phyloP scores from a whole-genome alignment of 2,113 vertebrate species.

The Triplophysa dalaica region DNA sequence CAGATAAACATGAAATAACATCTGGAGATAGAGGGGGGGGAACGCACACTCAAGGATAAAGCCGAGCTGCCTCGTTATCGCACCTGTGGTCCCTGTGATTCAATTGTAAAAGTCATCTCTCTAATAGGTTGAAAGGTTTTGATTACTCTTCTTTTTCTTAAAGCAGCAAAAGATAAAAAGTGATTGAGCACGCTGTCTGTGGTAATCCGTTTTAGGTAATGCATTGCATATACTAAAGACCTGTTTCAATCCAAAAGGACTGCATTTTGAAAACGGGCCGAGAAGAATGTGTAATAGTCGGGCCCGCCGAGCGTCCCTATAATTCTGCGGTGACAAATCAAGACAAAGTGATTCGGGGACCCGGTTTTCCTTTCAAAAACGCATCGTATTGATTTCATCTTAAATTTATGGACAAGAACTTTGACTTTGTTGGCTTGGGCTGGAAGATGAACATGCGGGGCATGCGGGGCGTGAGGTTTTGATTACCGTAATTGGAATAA shows the following conservation, averaged over 20 bases:
- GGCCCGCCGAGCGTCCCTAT: constrained; percentile 52
- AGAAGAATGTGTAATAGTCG: constrained; percentile 76
- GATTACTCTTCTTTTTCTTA: constrained; percentile 97
- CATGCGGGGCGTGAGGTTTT: constrained; percentile 21
- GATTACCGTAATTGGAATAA: constrained; percentile 35
- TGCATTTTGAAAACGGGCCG: constrained; percentile 91
- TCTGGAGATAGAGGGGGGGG: constrained; percentile 79
- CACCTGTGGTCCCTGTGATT: constrained; percentile 99
- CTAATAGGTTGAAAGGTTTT: constrained; percentile 99
- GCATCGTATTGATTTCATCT: constrained; percentile 44
- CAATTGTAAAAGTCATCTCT: constrained; percentile 98
- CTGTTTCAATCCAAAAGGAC: constrained; percentile 89
- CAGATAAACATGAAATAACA: constrained; percentile 99
- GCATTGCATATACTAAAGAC: constrained; percentile 96
- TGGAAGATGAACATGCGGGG: constrained; percentile 18
- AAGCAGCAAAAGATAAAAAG: constrained; percentile 96
- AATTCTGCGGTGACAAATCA: constrained; percentile 62
- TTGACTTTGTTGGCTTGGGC: background rate
- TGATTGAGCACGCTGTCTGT: constrained; percentile 95
- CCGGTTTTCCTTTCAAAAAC: constrained; percentile 46
- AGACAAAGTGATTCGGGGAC: constrained; percentile 43
- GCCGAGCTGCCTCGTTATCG: constrained; percentile 99
- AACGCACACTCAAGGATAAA: constrained; percentile 91
- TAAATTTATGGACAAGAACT: constrained; percentile 36
- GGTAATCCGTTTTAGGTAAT: constrained; percentile 99